A percentile compares a stretch with the other conserved stretches of the same genome.
These are phyloP conservation scores for Verasper variegatus DNA, from an alignment of 2,113 vertebrate species.

Conservation along the genomic window DNA sequence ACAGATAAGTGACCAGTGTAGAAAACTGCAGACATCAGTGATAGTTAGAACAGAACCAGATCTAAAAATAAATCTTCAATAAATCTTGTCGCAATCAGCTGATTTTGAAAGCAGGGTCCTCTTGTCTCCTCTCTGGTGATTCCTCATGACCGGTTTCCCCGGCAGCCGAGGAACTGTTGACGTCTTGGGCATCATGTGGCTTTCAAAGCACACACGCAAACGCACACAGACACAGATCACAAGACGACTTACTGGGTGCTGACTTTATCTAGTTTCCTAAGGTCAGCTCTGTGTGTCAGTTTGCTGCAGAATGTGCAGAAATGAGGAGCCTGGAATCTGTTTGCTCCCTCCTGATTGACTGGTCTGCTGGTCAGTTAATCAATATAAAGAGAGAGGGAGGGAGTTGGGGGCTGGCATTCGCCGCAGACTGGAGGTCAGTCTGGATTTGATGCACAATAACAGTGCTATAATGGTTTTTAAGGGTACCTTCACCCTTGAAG, in stretches of 20 bases:
- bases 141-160: constrained; percentile 61
- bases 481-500: too few species aligned
- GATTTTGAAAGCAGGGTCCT: constrained; percentile 28
- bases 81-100: constrained; percentile 49
- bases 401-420: neutral
- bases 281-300: constrained; percentile 6
- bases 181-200: constrained; percentile 63
- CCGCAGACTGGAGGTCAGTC: neutral
- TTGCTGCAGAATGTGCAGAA: neutral
- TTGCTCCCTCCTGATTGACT: neutral
- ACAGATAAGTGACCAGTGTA: too few species aligned
- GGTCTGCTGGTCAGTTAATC: constrained; percentile 41
- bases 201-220: constrained; percentile 14
- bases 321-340: neutral
- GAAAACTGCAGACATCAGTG: neutral
- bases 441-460: neutral
- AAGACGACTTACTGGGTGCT: constrained; percentile 41
- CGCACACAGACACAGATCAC: constrained; percentile 52
- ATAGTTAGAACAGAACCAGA: neutral
- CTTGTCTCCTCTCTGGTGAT: constrained; percentile 27
- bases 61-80: neutral
- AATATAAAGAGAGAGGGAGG: neutral
- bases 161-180: constrained; percentile 53
- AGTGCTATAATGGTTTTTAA: too few species aligned
- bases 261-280: constrained; percentile 21